Base-by-base conservation (phyloP, 1,140 invertebrate species). In the Episyrphus balteatus region DNA sequence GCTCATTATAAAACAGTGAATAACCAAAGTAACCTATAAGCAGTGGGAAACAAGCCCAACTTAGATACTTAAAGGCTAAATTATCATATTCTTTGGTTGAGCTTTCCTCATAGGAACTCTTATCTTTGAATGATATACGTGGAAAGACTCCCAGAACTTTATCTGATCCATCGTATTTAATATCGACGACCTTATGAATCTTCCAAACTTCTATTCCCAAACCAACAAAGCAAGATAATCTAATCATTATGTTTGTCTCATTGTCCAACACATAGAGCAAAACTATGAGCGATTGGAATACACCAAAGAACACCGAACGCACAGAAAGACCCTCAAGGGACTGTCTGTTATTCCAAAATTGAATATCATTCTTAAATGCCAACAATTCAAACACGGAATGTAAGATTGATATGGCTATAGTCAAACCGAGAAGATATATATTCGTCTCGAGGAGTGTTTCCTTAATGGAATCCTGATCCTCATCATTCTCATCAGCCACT, bases 321-420 rank as follows among this genome's bases (percentile, higher is more conserved):
- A 99, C 95, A 0, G 94, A 98, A 8, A 99, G 73, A 38, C 96
- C 96, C 75, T 99, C 96, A 26, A 99, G 72, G 6, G 92, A 94
- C 67, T 98, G 92, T 33, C 95, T 77, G 59, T 96, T 95, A 51
- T 94, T 93, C 97, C 97, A 99, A 66, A 99, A 99, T 73, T 99
- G 96, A 61, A 99, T 99, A 72, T 99, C 94, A 76, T 99, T 99
- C 75, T 99, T 99, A 69, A 99, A 99, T 44, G 97, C 96, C 30
- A 99, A 74, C 57, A 99, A 82, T 70, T 99, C 97, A 75, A 99
- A 98, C 40, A 99, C 80, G 54, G 89, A 97, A 71, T 99, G 97
- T 3, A 99, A 73, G 31, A 99, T 79, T 5, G 96, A 98, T 1
- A 99, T 85, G 48, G 83, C 74, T 46, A 98, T 81, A 12, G 97